Base-by-base conservation (phyloP, 1,140 invertebrate species). In the Diabrotica undecimpunctata region DNA sequence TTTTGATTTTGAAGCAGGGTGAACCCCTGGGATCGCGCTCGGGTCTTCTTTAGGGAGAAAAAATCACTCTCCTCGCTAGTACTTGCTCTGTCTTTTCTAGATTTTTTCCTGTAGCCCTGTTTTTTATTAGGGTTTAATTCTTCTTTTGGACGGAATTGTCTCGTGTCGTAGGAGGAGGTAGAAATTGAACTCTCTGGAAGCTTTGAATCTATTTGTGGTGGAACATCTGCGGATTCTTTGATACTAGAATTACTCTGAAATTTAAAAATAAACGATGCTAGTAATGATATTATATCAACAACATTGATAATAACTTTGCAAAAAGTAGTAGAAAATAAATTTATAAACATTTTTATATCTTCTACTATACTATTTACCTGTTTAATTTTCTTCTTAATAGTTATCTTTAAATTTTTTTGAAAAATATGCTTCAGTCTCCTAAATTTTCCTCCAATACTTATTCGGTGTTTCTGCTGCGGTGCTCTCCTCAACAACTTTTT, bases 11-110 rank as follows among this genome's bases (percentile, higher is more conserved):
- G 77, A 7, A 67, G 39, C 6, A 54, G 14, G 7, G 11, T 62
- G 10, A 54, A 53, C 5, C n/a, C 50, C 50, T 51, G 36, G 0
- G 52, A 14, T 61, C 69, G 69, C 0, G 36, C 13, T 35, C 63
- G 68, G 8, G 52, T 67, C 72, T 81, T 79, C 54, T 81, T 81
- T 59, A 85, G 68, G 5, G 82, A 85, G 59, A 86, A 78, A 74
- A 86, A 86, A 70, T 86, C 85, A 50, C 87, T 88, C 74, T 90
- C 88, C 72, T 90, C 88, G 1, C 87, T 88, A 6, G 83, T 83
- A 38, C 83, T 84, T 4, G 80, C 79, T 57, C 83, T 79, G 65
- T 85, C 83, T 8, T 79, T 65, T 61, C 67, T 41, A 51, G 65
- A 78, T 79, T 53, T 82, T 79, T 80, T 71, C 77, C 77, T 68